These are phyloP conservation scores for Cosmorhoe ocellata DNA, from an alignment of 2,888 invertebrate genomes.

Conservation along the genomic window DNA sequence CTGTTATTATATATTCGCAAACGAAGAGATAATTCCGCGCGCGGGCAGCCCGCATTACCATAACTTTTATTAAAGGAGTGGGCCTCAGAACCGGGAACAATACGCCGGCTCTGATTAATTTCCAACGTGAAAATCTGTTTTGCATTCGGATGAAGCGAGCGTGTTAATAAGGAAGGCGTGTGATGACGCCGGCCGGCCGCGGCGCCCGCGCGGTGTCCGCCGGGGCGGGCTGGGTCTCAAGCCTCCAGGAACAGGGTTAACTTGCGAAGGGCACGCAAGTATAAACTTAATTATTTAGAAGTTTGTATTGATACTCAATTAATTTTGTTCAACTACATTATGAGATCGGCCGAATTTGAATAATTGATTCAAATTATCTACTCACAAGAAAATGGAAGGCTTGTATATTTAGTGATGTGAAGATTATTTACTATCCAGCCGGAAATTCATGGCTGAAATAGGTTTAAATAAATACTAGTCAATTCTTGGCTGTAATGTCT, in stretches of 20 bases:
- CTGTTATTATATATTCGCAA: slow-evolving; percentile 81
- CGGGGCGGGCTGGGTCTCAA: too few species aligned
- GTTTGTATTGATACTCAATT: neutral
- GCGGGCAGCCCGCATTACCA: slow-evolving; percentile 74
- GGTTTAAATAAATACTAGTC: too few species aligned
- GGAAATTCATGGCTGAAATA: too few species aligned
- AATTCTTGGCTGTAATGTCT: too few species aligned
- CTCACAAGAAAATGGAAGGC: neutral
- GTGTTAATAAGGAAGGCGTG: slow-evolving; percentile 50
- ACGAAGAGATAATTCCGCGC: slow-evolving; percentile 79
- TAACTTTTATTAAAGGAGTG: slow-evolving; percentile 81
- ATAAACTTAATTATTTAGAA: slow-evolving; percentile 5
- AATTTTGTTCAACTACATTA: neutral
- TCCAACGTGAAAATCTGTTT: slow-evolving; percentile 73
- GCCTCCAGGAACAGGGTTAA: slow-evolving; percentile 6
- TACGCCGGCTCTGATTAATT: slow-evolving; percentile 73
- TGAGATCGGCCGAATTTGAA: neutral
- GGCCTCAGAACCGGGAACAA: slow-evolving; percentile 71
- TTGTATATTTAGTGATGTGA: neutral
- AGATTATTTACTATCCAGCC: neutral
- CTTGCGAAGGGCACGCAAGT: slow-evolving; percentile 14
- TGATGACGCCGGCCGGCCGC: slow-evolving; percentile 34
- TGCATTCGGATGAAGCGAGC: slow-evolving; percentile 67
- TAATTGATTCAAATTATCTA: neutral
- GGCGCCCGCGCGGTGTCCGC: slow-evolving; percentile 11